Conservation (phyloP, 2,888 invertebrate species). For the Gisinianus flammeolus region DNA sequence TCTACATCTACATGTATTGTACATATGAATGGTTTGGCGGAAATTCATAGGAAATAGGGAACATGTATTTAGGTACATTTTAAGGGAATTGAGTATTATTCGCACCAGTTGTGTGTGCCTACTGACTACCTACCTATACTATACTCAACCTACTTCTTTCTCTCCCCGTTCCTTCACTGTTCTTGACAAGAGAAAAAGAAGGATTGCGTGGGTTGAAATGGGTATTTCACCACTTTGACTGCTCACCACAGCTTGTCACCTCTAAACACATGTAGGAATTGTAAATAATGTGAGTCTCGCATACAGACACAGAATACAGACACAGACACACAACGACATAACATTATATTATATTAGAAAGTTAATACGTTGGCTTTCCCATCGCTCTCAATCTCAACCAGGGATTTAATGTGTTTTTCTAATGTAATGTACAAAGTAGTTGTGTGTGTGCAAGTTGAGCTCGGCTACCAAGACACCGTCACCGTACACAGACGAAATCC, state of each 20-base stretch:
- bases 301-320: background rate
- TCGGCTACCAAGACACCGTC: too few relatives aligned
- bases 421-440: background rate
- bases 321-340: too few relatives aligned
- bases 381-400: background rate
- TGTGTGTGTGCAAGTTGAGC: background rate
- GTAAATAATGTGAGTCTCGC: background rate
- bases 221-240: conserved; percentile 8
- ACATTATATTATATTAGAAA: too few relatives aligned
- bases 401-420: background rate
- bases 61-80: background rate
- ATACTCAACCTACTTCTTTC: too few relatives aligned
- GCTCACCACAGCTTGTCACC: background rate
- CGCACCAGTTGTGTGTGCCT: background rate
- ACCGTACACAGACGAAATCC: too few relatives aligned
- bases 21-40: background rate
- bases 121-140: too few relatives aligned
- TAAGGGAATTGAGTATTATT: conserved; percentile 5
- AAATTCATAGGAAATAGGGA: background rate
- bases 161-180: too few relatives aligned
- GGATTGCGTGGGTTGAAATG: conserved; percentile 4
- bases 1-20: too few relatives aligned
- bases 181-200: conserved; percentile 13
- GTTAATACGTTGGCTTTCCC: background rate
- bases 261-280: background rate